A percentile compares a stretch with the other conserved stretches of the same genome.
Conservation (phyloP, 2,113 vertebrate genomes). For the Murina feae region DNA sequence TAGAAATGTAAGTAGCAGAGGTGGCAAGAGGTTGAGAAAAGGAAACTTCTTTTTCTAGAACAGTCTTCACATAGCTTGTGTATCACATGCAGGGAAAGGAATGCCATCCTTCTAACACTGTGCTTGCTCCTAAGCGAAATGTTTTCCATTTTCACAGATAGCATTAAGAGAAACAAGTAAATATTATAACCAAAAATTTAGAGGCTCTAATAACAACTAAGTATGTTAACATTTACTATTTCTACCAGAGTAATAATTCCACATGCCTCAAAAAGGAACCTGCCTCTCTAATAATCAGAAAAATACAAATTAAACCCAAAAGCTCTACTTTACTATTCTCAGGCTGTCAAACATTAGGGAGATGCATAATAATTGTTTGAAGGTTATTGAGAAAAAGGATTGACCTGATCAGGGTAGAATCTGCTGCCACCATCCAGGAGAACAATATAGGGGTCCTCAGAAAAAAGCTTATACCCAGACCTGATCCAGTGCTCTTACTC, state of each 20-base stretch:
- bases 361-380: neutral
- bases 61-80: too few species aligned
- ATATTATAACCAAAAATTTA: neutral
- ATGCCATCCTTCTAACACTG: neutral
- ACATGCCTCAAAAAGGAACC: neutral
- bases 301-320: neutral
- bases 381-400: neutral
- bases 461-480: neutral
- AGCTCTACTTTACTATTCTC: neutral
- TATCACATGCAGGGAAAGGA: neutral
- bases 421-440: neutral
- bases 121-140: neutral
- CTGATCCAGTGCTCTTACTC: neutral
- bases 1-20: slow-evolving; percentile 9
- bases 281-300: neutral
- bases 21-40: neutral
- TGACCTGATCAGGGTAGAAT: neutral
- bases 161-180: neutral
- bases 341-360: neutral
- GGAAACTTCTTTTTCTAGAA: neutral
- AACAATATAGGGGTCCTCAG: neutral
- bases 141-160: neutral
- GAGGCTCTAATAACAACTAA: neutral
- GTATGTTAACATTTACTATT: neutral
- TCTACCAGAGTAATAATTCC: neutral